These are phyloP conservation scores for Onychorhynchus coronatus DNA, from an alignment of 2,113 vertebrate genomes.

Conservation along the genomic window DNA sequence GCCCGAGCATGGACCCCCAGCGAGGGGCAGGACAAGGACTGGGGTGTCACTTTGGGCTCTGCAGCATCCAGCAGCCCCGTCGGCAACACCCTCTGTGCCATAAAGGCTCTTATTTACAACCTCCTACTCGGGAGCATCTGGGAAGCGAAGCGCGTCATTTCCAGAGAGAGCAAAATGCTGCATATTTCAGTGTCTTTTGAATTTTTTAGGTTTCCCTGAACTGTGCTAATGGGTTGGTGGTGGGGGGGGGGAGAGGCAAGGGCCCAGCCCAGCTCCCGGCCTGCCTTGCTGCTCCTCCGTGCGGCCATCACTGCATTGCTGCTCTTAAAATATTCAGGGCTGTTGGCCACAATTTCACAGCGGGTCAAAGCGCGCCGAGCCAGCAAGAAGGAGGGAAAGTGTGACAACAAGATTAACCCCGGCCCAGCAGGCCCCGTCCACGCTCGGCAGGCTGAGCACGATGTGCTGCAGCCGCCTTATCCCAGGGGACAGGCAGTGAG, in stretches of 20 bases:
- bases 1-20: neutral
- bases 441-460: constrained; percentile 54
- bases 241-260: neutral
- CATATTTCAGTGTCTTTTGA: constrained; percentile 49
- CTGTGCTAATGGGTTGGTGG: constrained; percentile 58
- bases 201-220: constrained; percentile 57
- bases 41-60: neutral
- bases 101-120: constrained; percentile 33
- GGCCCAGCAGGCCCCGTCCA: neutral
- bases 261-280: constrained; percentile 46
- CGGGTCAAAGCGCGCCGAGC: constrained; percentile 50
- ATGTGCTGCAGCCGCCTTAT: neutral
- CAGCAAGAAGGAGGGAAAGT: constrained; percentile 63
- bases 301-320: constrained; percentile 23
- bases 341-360: constrained; percentile 59
- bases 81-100: constrained; percentile 10
- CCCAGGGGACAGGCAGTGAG: neutral
- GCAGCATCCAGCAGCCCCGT: neutral
- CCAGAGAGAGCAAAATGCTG: constrained; percentile 41
- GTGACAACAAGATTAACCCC: constrained; percentile 49
- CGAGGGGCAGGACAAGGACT: fast-evolving
- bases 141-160: constrained; percentile 45
- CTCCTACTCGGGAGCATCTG: constrained; percentile 33
- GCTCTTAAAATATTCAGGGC: constrained; percentile 67
- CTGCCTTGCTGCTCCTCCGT: constrained; percentile 42